These are phyloP conservation scores for Calidris pugnax DNA, from an alignment of 2,113 vertebrate species.

Conservation along the genomic window DNA sequence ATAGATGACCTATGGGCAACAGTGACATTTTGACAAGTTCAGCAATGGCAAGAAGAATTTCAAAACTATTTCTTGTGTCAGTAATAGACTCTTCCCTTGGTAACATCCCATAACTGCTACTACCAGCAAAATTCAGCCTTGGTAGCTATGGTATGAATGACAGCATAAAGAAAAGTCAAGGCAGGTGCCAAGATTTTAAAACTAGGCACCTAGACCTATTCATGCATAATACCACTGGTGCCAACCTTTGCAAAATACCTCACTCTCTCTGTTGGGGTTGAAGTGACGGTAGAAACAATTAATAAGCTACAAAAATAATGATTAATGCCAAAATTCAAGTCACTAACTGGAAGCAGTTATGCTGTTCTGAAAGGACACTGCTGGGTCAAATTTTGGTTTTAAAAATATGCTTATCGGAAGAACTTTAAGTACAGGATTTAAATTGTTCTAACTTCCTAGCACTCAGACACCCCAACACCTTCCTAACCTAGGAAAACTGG, in stretches of 20 bases:
- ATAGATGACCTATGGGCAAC: background rate
- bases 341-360: background rate
- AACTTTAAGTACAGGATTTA: background rate
- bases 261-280: background rate
- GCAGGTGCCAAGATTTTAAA: conserved; percentile 20
- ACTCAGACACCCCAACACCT: background rate
- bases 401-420: background rate
- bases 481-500: background rate
- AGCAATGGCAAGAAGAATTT: background rate
- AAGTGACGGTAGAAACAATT: background rate
- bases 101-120: conserved; percentile 3
- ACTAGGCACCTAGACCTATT: background rate
- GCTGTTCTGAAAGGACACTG: background rate
- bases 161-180: conserved; percentile 26
- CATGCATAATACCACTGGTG: background rate
- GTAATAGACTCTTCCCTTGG: background rate
- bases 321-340: background rate
- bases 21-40: background rate
- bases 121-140: background rate
- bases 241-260: background rate
- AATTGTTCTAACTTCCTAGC: background rate
- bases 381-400: background rate
- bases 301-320: background rate
- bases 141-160: background rate
- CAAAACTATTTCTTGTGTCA: conserved; percentile 23